Conservation (phyloP, 1,140 invertebrate species). For the Drosophila kikkawai region DNA sequence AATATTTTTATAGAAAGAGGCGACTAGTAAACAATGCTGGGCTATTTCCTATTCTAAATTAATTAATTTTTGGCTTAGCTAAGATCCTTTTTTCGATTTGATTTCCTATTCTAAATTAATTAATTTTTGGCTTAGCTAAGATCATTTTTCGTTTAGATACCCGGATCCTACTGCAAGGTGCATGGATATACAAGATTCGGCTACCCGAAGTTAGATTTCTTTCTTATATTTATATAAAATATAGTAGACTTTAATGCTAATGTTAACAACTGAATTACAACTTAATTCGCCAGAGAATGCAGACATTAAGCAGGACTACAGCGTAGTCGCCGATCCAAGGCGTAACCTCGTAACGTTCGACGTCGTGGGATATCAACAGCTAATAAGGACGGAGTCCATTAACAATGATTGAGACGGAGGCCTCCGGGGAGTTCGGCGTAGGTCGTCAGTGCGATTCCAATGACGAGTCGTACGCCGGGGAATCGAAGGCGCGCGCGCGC, state of each 20-base stretch:
- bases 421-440: conserved; percentile 62
- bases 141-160: no score
- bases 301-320: not conserved
- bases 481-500: conserved; percentile 70
- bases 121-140: no score
- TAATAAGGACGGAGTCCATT: conserved; percentile 68
- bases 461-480: conserved; percentile 72
- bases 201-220: no score
- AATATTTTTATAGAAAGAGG: no score
- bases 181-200: no score
- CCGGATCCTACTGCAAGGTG: no score
- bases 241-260: no score
- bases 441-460: conserved; percentile 48
- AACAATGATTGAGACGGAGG: conserved; percentile 62
- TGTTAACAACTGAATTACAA: not conserved
- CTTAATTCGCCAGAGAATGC: not conserved
- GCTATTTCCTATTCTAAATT: no score
- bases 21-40: not conserved
- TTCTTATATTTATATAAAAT: no score
- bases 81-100: no score
- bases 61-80: no score
- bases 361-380: conserved; percentile 48
- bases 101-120: no score
- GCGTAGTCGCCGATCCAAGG: not conserved
- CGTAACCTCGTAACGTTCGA: not conserved